Conservation (phyloP, 2,797 vertebrate genomes). For the Liparis tanakae region DNA sequence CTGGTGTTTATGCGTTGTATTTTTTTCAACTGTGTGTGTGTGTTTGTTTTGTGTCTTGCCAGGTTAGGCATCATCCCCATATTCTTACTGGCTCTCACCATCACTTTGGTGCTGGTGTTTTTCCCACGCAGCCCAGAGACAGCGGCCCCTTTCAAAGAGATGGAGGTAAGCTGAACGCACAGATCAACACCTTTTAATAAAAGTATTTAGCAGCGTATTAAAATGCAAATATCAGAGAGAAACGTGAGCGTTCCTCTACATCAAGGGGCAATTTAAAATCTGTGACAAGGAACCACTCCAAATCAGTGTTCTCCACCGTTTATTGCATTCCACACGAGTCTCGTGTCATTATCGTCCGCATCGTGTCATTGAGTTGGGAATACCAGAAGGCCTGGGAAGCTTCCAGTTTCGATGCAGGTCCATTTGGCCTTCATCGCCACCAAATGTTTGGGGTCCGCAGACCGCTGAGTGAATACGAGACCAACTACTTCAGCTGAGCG, state of each 20-base stretch:
- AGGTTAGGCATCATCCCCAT: slow-evolving; percentile 85
- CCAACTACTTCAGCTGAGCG: slow-evolving; percentile 23
- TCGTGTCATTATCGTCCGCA: neutral
- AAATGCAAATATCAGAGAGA: neutral
- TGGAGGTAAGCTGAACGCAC: slow-evolving; percentile 79
- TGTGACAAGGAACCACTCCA: neutral
- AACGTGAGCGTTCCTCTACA: neutral
- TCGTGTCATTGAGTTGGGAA: slow-evolving; percentile 28
- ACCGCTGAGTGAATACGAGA: slow-evolving; percentile 20
- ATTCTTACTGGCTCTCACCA: slow-evolving; percentile 82
- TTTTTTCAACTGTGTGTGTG: neutral
- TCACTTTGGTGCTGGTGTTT: slow-evolving; percentile 85
- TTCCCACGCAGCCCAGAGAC: slow-evolving; percentile 86
- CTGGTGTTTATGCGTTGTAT: neutral
- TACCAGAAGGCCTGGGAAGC: slow-evolving; percentile 13
- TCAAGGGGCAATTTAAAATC: neutral
- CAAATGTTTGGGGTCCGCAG: slow-evolving; percentile 45
- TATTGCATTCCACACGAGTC: neutral
- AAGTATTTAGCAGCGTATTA: neutral
- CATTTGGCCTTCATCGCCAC: slow-evolving; percentile 48
- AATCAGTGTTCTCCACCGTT: slow-evolving; percentile 2
- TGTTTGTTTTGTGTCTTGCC: slow-evolving; percentile 31
- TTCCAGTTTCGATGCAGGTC: slow-evolving; percentile 31
- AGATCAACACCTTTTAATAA: neutral
- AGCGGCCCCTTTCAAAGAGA: slow-evolving; percentile 76